Percentiles rank a stretch among this genome's conserved stretches.
Evolutionary conservation across 2,888 invertebrate species (phyloP).

Genomic region (Willowsia nigromaculata): DNA sequence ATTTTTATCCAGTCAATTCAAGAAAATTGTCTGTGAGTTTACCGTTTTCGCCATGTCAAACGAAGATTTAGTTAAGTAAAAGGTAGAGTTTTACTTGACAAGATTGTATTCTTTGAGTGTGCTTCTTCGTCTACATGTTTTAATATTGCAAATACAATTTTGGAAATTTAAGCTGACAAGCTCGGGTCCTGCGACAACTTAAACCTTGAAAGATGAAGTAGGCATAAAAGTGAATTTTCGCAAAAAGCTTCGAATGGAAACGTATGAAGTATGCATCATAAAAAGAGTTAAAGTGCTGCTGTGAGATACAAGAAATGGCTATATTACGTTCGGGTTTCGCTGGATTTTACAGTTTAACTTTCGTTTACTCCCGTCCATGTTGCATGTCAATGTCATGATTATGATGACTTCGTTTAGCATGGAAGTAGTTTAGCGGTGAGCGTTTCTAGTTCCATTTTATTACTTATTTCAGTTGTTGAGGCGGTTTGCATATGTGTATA

Average conservation of each 20-base stretch:
- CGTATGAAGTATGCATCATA: background rate
- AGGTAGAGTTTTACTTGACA: background rate
- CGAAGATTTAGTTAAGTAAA: background rate
- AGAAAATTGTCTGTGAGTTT: background rate
- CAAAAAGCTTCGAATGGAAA: background rate
- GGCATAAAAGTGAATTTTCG: background rate
- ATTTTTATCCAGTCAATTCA: constrained; percentile 11
- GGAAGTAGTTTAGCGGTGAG: background rate
- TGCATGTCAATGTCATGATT: constrained; percentile 31
- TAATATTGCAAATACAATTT: constrained; percentile 47
- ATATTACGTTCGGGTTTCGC: constrained; percentile 33
- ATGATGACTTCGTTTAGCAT: constrained; percentile 32
- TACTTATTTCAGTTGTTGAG: background rate
- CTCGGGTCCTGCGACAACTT: constrained; percentile 43
- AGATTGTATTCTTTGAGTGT: constrained; percentile 32
- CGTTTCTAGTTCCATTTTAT: background rate
- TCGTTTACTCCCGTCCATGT: constrained; percentile 17
- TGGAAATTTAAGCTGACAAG: constrained; percentile 60
- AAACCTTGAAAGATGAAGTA: constrained; percentile 44
- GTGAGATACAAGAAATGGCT: constrained; percentile 28
- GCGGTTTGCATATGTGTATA: background rate
- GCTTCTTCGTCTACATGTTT: constrained; percentile 18
- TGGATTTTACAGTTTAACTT: constrained; percentile 11
- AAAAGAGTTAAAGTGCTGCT: background rate
- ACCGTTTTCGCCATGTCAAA: background rate